Conservation (phyloP, 1,140 invertebrate genomes). For the Littorina saxatilis region DNA sequence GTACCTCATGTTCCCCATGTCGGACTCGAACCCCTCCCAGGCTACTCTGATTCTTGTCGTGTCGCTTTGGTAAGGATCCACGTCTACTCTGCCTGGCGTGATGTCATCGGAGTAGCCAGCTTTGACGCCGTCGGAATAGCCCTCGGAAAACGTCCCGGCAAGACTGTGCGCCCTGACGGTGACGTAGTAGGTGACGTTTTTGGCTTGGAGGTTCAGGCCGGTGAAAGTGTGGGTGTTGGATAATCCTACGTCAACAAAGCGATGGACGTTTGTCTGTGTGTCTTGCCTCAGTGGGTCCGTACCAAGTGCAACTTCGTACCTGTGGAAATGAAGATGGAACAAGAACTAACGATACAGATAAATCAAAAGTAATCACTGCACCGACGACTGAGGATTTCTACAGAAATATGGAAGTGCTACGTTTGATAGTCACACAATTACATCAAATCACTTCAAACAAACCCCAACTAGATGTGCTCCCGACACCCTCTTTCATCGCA, state of each 20-base stretch:
- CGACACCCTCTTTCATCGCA: too few relatives aligned
- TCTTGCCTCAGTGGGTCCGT: slow-evolving; percentile 40
- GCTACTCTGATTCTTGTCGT: slow-evolving; percentile 35
- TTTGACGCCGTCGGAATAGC: slow-evolving; percentile 53
- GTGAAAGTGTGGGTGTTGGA: slow-evolving; percentile 43
- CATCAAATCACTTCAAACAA: too few relatives aligned
- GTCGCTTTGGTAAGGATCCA: slow-evolving; percentile 34
- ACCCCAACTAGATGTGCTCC: too few relatives aligned
- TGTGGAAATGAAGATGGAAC: slow-evolving; percentile 35
- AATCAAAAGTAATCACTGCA: too few relatives aligned
- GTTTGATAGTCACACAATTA: too few relatives aligned
- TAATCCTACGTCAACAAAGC: slow-evolving; percentile 50
- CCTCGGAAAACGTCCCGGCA: slow-evolving; percentile 49
- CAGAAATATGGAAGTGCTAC: too few relatives aligned
- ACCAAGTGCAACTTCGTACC: slow-evolving; percentile 55
- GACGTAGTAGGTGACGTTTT: slow-evolving; percentile 52
- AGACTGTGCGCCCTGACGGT: slow-evolving; percentile 52
- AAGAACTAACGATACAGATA: too few relatives aligned
- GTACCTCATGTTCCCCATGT: slow-evolving; percentile 48
- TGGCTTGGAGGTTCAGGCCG: slow-evolving; percentile 48
- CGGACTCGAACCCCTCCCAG: slow-evolving; percentile 49
- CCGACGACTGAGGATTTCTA: too few relatives aligned
- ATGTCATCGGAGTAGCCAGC: slow-evolving; percentile 49
- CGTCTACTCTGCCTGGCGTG: slow-evolving; percentile 39
- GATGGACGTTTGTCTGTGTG: slow-evolving; percentile 45